A percentile compares a stretch with the other conserved stretches of the same genome.
Conservation (phyloP, 2,888 invertebrate genomes). For the Sceliomorpha sp. region DNA sequence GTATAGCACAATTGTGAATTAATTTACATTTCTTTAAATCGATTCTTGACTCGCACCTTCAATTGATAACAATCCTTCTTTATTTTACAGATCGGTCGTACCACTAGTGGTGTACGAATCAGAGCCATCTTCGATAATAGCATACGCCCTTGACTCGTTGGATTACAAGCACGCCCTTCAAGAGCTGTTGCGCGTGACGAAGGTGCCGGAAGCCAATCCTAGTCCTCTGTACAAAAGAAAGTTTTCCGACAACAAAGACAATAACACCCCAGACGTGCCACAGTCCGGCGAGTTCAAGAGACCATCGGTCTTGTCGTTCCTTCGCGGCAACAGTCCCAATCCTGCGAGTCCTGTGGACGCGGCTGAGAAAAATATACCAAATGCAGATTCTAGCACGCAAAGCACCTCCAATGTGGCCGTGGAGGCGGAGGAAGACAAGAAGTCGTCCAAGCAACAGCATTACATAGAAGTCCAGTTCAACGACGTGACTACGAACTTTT, state of each 20-base stretch:
- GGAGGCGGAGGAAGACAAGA: constrained; percentile 74
- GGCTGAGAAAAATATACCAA: constrained; percentile 64
- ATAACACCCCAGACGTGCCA: constrained; percentile 61
- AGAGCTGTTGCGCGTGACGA: constrained; percentile 75
- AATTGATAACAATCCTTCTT: no score
- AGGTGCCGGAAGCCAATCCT: constrained; percentile 76
- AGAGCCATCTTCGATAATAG: constrained; percentile 92
- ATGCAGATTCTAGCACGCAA: constrained; percentile 42
- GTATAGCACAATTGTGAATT: no score
- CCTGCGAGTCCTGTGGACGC: constrained; percentile 71
- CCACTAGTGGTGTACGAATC: constrained; percentile 89
- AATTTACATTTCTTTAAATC: no score
- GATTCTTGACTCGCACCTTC: no score
- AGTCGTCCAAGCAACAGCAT: constrained; percentile 72
- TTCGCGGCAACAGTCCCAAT: constrained; percentile 75
- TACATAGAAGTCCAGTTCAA: constrained; percentile 84
- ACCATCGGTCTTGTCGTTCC: constrained; percentile 75
- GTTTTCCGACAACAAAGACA: constrained; percentile 79
- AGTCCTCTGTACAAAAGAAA: constrained; percentile 82
- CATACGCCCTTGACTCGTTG: constrained; percentile 87
- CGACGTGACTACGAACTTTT: constrained; percentile 89
- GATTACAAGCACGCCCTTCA: constrained; percentile 86
- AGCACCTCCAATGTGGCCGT: constrained; percentile 14
- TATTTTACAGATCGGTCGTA: constrained; percentile 75
- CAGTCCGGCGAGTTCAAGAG: constrained; percentile 73